A percentile compares a stretch with the other conserved stretches of the same genome.
Conservation (phyloP, 1,140 invertebrate species). For the Magallana gigas region DNA sequence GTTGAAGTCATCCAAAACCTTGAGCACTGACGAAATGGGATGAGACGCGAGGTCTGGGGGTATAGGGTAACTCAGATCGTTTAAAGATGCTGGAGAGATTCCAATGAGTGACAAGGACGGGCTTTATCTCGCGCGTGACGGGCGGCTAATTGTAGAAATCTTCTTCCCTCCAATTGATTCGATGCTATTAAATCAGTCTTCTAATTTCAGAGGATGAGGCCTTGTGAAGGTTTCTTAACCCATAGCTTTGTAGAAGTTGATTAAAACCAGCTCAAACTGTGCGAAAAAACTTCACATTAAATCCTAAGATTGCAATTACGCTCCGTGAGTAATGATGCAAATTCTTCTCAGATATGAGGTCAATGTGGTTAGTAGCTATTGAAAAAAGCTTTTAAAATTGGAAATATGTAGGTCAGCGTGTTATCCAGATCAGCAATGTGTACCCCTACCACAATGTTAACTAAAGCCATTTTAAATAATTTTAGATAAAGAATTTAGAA, state of each 20-base stretch:
- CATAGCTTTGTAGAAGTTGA: neutral
- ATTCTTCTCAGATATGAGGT: neutral
- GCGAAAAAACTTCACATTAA: neutral
- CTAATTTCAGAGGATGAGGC: slow-evolving; percentile 23
- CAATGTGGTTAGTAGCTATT: neutral
- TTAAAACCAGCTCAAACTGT: neutral
- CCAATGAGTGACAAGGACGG: neutral
- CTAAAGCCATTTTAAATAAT: too few species aligned
- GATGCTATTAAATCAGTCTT: slow-evolving; percentile 20
- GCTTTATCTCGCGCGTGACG: neutral
- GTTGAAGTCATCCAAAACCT: neutral
- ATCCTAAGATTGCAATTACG: neutral
- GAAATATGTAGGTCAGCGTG: neutral
- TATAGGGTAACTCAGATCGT: neutral
- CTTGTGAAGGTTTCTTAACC: neutral
- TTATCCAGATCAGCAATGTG: too few species aligned
- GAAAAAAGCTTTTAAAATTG: neutral
- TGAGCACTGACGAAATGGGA: neutral
- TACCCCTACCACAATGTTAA: too few species aligned
- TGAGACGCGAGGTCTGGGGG: neutral
- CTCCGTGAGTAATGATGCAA: neutral
- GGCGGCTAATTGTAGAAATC: slow-evolving; percentile 18
- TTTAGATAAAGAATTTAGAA: too few species aligned
- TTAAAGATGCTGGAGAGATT: neutral
- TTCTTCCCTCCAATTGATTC: slow-evolving; percentile 8